Conservation (phyloP, 92 coral and sea anemone genomes). For the Phenganax stokvisi region DNA sequence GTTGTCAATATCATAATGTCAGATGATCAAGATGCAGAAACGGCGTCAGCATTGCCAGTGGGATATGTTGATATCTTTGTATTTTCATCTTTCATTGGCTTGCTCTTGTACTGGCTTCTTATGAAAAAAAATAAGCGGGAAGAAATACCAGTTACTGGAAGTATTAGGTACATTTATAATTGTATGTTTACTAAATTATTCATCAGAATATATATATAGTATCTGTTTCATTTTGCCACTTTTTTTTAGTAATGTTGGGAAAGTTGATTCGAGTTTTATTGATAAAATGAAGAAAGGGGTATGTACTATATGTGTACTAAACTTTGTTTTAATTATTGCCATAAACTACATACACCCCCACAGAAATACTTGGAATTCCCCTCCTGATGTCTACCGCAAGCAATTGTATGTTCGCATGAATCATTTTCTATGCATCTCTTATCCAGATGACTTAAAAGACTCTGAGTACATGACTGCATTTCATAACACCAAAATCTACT, state of each 20-base stretch:
- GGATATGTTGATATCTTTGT: slow-evolving; percentile 80
- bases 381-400: too few relatives aligned
- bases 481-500: neutral
- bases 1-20: neutral
- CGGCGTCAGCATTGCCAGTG: slow-evolving; percentile 35
- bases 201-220: neutral
- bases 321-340: neutral
- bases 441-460: too few relatives aligned
- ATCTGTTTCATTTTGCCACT: neutral
- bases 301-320: slow-evolving; percentile 39
- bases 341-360: neutral
- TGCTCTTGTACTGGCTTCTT: slow-evolving; percentile 83
- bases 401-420: too few relatives aligned
- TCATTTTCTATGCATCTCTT: too few relatives aligned
- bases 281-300: slow-evolving; percentile 96
- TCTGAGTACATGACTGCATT: too few relatives aligned
- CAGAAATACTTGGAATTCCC: too few relatives aligned
- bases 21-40: neutral
- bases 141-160: slow-evolving; percentile 16
- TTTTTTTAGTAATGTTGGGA: neutral
- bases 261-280: slow-evolving; percentile 79
- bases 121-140: slow-evolving; percentile 68
- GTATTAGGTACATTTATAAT: neutral
- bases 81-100: slow-evolving; percentile 80
- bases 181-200: neutral